These are phyloP conservation scores for Gymnopithys bicolor DNA, from an alignment of 2,797 vertebrate species.

Conservation along the genomic window DNA sequence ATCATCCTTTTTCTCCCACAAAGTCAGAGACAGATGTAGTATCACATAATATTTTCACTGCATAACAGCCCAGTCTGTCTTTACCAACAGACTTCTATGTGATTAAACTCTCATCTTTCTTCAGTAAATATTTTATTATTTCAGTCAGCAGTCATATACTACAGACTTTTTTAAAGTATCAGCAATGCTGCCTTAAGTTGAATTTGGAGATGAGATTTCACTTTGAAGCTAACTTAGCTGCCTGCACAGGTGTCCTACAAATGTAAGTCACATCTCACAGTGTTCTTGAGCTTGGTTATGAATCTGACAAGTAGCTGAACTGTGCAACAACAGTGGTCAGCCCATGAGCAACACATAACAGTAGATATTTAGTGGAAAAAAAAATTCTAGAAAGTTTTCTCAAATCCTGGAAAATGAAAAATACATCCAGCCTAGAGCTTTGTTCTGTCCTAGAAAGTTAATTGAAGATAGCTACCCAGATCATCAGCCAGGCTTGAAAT, in stretches of 20 bases:
- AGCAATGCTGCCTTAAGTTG: background rate
- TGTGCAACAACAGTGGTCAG: background rate
- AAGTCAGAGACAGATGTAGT: slow-evolving; percentile 8
- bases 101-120: slow-evolving; percentile 29
- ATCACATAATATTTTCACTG: background rate
- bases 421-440: background rate
- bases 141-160: slow-evolving; percentile 14
- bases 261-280: background rate
- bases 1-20: background rate
- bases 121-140: slow-evolving; percentile 18
- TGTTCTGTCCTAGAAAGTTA: background rate
- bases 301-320: background rate
- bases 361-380: background rate
- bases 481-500: background rate
- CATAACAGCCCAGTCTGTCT: background rate
- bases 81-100: background rate
- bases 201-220: slow-evolving; percentile 21
- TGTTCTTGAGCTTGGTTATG: background rate
- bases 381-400: background rate
- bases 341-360: background rate
- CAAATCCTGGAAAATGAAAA: background rate
- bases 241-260: background rate
- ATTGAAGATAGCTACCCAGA: background rate
- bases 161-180: background rate
- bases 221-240: background rate